Evolutionary conservation across 1,140 invertebrate species (phyloP).

Genomic region (Trichonephila inaurata): DNA sequence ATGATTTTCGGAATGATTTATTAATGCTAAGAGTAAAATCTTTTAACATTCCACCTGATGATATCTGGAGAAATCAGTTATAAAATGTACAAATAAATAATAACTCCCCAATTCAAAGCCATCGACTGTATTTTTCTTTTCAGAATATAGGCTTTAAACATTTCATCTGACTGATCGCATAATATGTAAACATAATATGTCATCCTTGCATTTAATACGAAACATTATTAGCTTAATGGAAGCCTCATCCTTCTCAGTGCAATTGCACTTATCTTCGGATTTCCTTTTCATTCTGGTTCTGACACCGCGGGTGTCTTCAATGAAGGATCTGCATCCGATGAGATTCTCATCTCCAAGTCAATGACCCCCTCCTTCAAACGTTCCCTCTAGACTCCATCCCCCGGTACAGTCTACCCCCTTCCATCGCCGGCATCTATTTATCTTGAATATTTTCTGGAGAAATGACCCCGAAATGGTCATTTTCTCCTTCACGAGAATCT

Average conservation of each 20-base stretch:
- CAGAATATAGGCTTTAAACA: too few relatives aligned
- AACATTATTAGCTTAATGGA: background rate
- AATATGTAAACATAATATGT: too few relatives aligned
- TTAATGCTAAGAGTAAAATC: too few relatives aligned
- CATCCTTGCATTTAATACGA: background rate
- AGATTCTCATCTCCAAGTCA: constrained; percentile 60
- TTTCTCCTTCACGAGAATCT: background rate
- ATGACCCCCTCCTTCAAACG: background rate
- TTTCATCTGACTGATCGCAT: too few relatives aligned
- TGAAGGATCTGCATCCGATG: constrained; percentile 11
- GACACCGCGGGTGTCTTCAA: constrained; percentile 5
- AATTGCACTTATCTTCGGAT: background rate
- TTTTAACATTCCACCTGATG: too few relatives aligned
- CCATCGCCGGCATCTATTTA: background rate
- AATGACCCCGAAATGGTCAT: background rate
- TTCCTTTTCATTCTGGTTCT: background rate
- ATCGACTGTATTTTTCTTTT: too few relatives aligned
- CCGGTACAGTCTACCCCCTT: background rate
- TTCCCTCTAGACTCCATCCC: background rate
- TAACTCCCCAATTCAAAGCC: too few relatives aligned
- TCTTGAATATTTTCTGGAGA: background rate
- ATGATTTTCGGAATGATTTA: too few relatives aligned
- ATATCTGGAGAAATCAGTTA: too few relatives aligned
- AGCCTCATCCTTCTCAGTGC: background rate
- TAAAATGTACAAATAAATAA: too few relatives aligned